Evolutionary conservation across 2,113 vertebrate species (phyloP).

Genomic region (Onychostruthus taczanowskii): DNA sequence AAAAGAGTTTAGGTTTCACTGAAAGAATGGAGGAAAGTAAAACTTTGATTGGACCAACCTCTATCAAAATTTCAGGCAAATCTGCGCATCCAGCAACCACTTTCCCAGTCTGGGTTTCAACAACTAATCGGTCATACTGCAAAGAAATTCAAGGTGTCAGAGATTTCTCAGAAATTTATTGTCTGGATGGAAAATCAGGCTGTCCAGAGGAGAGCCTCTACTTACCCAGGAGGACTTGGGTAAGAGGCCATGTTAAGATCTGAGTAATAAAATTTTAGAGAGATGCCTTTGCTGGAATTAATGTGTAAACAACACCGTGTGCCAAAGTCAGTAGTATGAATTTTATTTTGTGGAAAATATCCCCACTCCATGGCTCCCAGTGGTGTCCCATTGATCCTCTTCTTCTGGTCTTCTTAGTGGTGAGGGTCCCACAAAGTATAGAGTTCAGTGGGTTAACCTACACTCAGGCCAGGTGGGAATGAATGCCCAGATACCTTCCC

Average conservation of each 20-base stretch:
- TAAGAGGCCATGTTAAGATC: background rate
- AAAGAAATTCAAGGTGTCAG: background rate
- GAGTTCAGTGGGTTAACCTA: background rate
- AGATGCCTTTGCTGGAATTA: background rate
- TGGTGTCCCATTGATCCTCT: background rate
- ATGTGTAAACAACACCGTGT: background rate
- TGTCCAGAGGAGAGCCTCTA: background rate
- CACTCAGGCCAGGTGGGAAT: background rate
- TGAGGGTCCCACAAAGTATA: background rate
- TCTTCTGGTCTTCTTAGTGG: background rate
- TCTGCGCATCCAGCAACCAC: background rate
- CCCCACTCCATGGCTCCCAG: background rate
- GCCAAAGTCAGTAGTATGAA: background rate
- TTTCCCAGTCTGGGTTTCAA: background rate
- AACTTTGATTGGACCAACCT: background rate
- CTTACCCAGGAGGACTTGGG: background rate
- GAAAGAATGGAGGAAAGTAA: background rate
- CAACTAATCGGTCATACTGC: background rate
- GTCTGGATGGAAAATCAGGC: background rate
- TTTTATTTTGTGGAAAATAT: background rate
- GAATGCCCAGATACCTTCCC: background rate
- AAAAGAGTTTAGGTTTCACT: background rate
- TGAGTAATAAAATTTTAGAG: background rate
- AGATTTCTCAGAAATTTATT: background rate
- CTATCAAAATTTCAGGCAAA: background rate